Conservation (phyloP, 2,797 vertebrate species). For the Nasua narica region DNA sequence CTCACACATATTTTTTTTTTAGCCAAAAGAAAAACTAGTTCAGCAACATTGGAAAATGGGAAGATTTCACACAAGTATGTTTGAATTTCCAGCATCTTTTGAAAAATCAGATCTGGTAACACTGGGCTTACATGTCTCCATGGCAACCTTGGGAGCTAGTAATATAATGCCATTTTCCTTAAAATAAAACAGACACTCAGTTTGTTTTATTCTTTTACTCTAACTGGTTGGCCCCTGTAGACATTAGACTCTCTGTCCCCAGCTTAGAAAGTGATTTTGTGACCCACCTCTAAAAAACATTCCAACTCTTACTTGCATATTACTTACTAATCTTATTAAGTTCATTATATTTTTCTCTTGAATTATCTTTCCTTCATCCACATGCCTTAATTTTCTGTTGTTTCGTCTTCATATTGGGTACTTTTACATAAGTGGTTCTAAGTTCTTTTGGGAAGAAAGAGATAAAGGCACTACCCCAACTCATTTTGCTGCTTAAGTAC, state of each 20-base stretch:
- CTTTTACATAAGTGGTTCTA: not conserved
- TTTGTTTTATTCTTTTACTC: not conserved
- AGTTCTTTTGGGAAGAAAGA: constrained; percentile 14
- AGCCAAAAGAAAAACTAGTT: constrained; percentile 38
- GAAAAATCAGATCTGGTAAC: constrained; percentile 1
- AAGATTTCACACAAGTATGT: not conserved
- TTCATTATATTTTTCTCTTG: not conserved
- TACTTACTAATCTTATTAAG: not conserved
- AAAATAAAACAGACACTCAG: not conserved
- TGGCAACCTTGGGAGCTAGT: not conserved
- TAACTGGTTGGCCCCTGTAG: not conserved
- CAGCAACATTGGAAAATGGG: not conserved
- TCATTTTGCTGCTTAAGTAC: not conserved
- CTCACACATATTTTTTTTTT: not conserved
- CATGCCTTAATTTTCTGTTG: not conserved
- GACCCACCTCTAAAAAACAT: not conserved
- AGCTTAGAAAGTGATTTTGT: not conserved
- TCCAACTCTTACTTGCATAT: not conserved
- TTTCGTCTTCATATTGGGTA: not conserved
- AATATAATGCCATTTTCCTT: not conserved
- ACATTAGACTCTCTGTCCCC: not conserved
- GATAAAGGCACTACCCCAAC: not conserved
- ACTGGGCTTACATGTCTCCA: not conserved
- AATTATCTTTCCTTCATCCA: not conserved
- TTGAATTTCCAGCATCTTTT: constrained; percentile 30